phyloP scores from a whole-genome alignment of 2,888 invertebrate species.

The Nasonovia ribisnigri region DNA sequence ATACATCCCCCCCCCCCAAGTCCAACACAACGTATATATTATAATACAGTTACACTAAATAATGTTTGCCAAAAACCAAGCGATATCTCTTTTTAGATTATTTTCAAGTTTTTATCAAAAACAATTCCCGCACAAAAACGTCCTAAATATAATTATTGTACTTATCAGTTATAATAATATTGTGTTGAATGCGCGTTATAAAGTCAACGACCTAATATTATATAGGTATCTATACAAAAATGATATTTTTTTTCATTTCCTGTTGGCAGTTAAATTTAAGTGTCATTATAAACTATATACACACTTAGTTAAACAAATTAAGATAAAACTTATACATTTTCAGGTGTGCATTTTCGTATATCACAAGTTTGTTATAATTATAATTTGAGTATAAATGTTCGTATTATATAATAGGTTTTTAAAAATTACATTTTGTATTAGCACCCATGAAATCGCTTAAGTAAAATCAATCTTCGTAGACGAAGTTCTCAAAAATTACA shows the following conservation, averaged over 20 bases:
- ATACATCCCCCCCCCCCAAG: not conserved
- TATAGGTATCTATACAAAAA: not conserved
- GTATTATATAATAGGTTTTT: not conserved
- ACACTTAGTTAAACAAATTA: not conserved
- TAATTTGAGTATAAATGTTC: not conserved
- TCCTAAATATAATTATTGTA: not conserved
- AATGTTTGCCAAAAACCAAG: conserved; percentile 10
- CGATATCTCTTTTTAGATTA: not conserved
- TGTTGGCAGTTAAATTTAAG: not conserved
- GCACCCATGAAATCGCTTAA: not conserved
- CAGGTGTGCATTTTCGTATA: not conserved
- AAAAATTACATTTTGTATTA: not conserved
- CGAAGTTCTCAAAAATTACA: not conserved
- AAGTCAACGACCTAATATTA: not conserved
- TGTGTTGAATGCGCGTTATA: not conserved
- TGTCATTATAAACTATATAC: not conserved
- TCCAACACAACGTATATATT: not conserved
- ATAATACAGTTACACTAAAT: not conserved
- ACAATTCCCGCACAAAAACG: not conserved
- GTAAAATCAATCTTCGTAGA: not conserved
- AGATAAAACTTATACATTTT: not conserved
- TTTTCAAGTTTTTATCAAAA: not conserved
- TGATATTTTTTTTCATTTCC: not conserved
- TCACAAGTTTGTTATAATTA: not conserved
- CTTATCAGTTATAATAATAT: not conserved